Base-by-base conservation (phyloP, 2,888 invertebrate genomes). In the Mermis nigrescens region DNA sequence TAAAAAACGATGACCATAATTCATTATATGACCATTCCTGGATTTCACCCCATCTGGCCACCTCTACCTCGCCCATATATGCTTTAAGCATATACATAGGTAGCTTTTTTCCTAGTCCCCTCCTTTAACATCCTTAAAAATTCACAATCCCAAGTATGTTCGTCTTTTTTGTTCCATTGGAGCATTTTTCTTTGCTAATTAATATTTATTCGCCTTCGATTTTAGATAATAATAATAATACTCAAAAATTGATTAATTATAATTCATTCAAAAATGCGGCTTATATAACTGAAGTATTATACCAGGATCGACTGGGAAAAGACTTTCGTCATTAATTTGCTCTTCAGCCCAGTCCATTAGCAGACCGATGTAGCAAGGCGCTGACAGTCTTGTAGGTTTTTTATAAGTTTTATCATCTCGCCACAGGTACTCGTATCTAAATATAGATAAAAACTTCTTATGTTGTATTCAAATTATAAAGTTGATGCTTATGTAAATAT, bases 311-410 rank as follows among this genome's bases (percentile, higher is more conserved):
- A 85, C 83, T 0, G 89, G 89, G 72, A 90, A 90, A 56, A 87
- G 76, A 46, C 80, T 76, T 74, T 89, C 88, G 72, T 88, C 83
- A 72, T 90, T 90, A 65, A 90, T 89, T 75, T 88, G 86, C 48
- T 80, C 75, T 75, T 90, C 90, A 51, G 85, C 83, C 89, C 89
- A 90, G 71, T 89, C 88, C 86, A 88, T 88, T 24, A 88, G 76
- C 55, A 85, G 77, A 62, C 82, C 80, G 61, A 88, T 83, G 70
- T 90, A 90, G 69, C 84, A 82, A 28, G 83, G 83, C 2, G 88
- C 88, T 7, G 88, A 85, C 60, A 89, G 74, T 38, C 82, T 80
- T 27, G 85, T 86, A 12, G 86, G 85, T 66, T 76, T 78, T 68
- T 79, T 79, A 74, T 82, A 85, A 71, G 81, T 80, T 32, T 80